Conservation (phyloP, 1,140 invertebrate species). For the Sycophaga agraensis region DNA sequence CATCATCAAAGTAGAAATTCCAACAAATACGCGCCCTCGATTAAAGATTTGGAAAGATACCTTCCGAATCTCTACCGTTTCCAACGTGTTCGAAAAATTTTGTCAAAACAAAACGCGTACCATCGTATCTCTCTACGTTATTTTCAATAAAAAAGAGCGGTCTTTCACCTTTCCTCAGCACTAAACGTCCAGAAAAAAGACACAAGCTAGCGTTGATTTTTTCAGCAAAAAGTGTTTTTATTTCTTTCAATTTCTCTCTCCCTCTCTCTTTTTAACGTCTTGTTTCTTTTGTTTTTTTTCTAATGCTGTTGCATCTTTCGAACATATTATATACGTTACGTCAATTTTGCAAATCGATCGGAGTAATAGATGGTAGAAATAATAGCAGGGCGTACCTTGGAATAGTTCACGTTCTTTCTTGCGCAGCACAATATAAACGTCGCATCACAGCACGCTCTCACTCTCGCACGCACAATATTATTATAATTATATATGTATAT, state of each 20-base stretch:
- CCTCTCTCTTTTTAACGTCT: constrained; percentile 30
- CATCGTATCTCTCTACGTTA: constrained; percentile 9
- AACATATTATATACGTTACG: constrained; percentile 50
- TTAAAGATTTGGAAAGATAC: constrained; percentile 25
- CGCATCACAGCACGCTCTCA: constrained; percentile 50
- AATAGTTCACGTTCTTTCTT: constrained; percentile 61
- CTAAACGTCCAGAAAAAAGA: constrained; percentile 60
- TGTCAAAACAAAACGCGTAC: constrained; percentile 15
- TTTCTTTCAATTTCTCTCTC: constrained; percentile 43
- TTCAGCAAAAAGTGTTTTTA: constrained; percentile 58
- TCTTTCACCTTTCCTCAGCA: constrained; percentile 61
- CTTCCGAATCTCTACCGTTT: constrained; percentile 22
- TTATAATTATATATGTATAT: constrained; percentile 7
- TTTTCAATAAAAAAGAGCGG: constrained; percentile 30
- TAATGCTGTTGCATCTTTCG: constrained; percentile 37
- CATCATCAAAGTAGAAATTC: not conserved
- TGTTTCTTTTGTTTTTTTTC: constrained; percentile 9
- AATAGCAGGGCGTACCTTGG: constrained; percentile 60
- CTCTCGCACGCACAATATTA: not conserved
- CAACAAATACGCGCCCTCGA: constrained; percentile 16
- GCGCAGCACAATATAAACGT: constrained; percentile 60
- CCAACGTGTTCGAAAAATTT: constrained; percentile 14
- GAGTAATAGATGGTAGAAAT: constrained; percentile 57
- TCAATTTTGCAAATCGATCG: constrained; percentile 29
- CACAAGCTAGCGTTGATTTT: constrained; percentile 51